Evolutionary conservation across 2,888 invertebrate genomes (phyloP).

Genomic region (Drosophila robusta): DNA sequence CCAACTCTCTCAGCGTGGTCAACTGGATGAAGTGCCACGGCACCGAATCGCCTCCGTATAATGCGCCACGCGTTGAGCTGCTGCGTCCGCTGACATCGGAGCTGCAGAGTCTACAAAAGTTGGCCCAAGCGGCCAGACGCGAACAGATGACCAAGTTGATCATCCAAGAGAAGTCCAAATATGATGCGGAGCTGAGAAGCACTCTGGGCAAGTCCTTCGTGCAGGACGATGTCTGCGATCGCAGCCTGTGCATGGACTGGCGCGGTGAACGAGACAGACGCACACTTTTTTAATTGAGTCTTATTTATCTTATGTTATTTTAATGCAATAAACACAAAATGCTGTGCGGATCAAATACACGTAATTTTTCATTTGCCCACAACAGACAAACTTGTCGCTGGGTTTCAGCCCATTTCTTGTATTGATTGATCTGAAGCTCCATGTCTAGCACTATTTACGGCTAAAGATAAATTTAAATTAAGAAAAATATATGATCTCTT

Average conservation of each 20-base stretch:
- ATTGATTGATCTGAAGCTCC: too few species aligned
- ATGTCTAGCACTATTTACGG: too few species aligned
- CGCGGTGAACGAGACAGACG: constrained; percentile 34
- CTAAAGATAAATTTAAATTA: too few species aligned
- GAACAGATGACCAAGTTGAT: constrained; percentile 43
- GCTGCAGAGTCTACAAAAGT: constrained; percentile 40
- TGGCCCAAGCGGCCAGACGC: constrained; percentile 34
- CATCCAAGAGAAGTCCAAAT: constrained; percentile 36
- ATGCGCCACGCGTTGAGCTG: constrained; percentile 38
- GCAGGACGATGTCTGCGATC: constrained; percentile 56
- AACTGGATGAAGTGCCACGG: constrained; percentile 60
- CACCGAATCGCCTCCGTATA: constrained; percentile 42
- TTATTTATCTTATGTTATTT: background rate
- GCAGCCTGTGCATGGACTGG: constrained; percentile 30
- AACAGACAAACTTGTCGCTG: too few species aligned
- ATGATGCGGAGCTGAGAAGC: constrained; percentile 39
- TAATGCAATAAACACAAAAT: constrained; percentile 3
- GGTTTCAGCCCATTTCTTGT: too few species aligned
- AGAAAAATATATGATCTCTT: too few species aligned
- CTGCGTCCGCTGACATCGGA: constrained; percentile 50
- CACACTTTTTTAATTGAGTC: background rate
- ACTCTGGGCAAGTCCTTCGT: constrained; percentile 53
- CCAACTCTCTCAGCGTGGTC: constrained; percentile 22
- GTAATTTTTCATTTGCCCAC: too few species aligned
- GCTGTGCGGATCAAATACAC: background rate